Evolutionary conservation across 1,140 invertebrate species (phyloP), one percentile per base, ranked within the genome.

Genomic region (Acyrthosiphon pisum): DNA sequence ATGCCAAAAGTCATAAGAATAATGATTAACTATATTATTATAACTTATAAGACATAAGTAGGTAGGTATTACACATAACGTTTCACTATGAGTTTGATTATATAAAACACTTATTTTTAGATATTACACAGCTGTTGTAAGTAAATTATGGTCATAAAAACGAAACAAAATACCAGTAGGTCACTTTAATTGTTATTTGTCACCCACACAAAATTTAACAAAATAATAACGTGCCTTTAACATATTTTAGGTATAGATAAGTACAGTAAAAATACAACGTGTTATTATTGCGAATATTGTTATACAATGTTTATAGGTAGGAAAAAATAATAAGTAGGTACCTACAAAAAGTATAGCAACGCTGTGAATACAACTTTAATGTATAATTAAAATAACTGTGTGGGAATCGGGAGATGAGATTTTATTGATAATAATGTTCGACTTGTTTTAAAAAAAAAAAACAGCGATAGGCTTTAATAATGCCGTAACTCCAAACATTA

Each of bases 381-480:
- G 11, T 48, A 46, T 87, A 87, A 87, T 87, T 87, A 87, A n/a
- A 46, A 48, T 30, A 46, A 44, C 30, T 30, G 41, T 14, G 83
- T 84, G 9, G 83, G 83, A 37, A 44, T 41, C 37, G 37, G 8
- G 83, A 84, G 83, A 84, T 84, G 22, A 30, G 60, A 68, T 68
- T 68, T 11, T 35, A n/a, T 76, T n/a, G n/a, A 76, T 76, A 35
- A 76, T 76, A 76, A 76, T n/a, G n/a, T n/a, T 76, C 14, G 6
- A n/a, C 30, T 76, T n/a, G 60, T 76, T 76, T 76, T 68, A n/a
- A n/a, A n/a, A 30, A 76, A 76, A 76, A 76, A 76, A 76, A n/a
- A n/a, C 14, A 76, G 2, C 14, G 4, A n/a, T 76, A 76, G 14
- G 18, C 60, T 76, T 76, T 18, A 18, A 76, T 18, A 18, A 11